Evolutionary conservation across 2,888 invertebrate species (phyloP), one percentile per base, ranked within the genome.

Genomic region (Venustoraphidia nigricollis): DNA sequence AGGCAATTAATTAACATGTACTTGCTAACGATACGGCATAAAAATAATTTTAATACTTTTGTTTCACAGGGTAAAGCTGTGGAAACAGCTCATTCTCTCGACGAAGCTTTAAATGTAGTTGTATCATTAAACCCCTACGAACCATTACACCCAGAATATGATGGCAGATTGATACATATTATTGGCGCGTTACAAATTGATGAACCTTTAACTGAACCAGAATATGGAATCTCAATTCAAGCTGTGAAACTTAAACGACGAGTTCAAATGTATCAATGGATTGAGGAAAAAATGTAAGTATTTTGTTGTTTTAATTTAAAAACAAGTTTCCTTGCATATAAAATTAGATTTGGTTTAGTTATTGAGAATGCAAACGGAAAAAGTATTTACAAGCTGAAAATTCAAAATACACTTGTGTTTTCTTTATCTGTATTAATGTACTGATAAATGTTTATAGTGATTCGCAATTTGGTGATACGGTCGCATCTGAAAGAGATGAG

Each of bases 251-350:
- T 94, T 34, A 83, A 82, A 59, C 76, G 90, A 51, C 70, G 87
- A 48, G 92, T 91, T 0, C 92, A 93, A 65, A 92, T 93, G 89
- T 93, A 83, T 64, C 93, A 93, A 60, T 93, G 93, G 93, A 77
- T 90, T 49, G 92, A 93, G 59, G 86, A 87, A 59, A 65, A 73
- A 58, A 72, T 72, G 78, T 79, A 67, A 66, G 66, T 60, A 10
- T 9, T 39, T 13, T 40, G 3, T 42, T 9, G 9, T 27, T 35
- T 43, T 34, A 34, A 40, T 40, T 40, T 40, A 14, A 13, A 13
- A 4, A 2, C 40, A 40, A 10, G 17, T 40, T 40, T 14, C 13
- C 38, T 11, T 3, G 9, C 38, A 11, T n/a, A n/a, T 10, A 45
- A 45, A 10, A 37, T 37, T 27, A 17, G 38, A 17, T 14, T 14